phyloP scores from a whole-genome alignment of 2,797 vertebrate species.

The Ibycter americanus region DNA sequence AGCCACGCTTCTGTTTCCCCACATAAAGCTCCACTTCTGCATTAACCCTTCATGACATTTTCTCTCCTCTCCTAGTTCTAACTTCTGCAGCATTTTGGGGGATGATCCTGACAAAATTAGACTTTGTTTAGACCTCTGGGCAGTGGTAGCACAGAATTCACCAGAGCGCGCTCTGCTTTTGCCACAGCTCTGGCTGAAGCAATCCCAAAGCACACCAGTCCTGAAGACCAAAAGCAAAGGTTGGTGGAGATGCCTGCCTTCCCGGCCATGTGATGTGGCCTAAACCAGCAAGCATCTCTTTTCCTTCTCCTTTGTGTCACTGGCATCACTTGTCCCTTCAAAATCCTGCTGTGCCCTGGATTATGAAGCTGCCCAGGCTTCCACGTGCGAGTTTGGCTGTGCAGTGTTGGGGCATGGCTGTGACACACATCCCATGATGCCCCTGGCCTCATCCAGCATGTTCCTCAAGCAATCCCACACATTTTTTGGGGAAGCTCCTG shows the following conservation, averaged over 20 bases:
- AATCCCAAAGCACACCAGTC: not conserved
- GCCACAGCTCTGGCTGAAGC: not conserved
- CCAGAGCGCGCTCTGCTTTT: not conserved
- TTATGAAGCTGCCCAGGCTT: accelerated
- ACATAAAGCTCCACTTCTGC: not conserved
- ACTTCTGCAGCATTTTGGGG: not conserved
- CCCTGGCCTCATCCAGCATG: not conserved
- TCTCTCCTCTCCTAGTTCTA: not conserved
- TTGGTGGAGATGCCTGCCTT: not conserved
- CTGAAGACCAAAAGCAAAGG: not conserved
- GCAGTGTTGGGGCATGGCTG: accelerated
- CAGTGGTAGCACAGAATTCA: not conserved
- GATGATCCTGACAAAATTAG: not conserved
- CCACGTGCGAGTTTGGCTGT: accelerated
- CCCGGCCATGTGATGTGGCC: accelerated
- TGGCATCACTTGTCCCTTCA: not conserved
- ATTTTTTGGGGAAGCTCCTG: not conserved
- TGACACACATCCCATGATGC: accelerated
- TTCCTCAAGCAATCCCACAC: not conserved
- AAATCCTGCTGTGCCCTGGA: not conserved
- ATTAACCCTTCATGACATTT: not conserved
- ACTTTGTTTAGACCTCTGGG: not conserved
- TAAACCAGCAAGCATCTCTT: not conserved
- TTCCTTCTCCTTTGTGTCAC: not conserved
- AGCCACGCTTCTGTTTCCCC: accelerated